These are phyloP conservation scores for Ypsolopha sequella DNA, from an alignment of 2,888 invertebrate species.

Conservation along the genomic window DNA sequence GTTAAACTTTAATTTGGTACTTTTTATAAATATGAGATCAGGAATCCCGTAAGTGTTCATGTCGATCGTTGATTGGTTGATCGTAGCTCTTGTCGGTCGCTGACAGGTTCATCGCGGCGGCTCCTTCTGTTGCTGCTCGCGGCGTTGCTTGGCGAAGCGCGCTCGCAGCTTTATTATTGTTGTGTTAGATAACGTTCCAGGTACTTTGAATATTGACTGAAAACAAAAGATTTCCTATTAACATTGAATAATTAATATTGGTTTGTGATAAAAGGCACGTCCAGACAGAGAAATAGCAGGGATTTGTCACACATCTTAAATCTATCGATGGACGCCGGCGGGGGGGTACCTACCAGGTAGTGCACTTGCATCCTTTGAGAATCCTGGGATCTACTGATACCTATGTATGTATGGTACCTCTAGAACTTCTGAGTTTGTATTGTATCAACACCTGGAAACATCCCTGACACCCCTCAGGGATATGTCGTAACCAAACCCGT, in stretches of 20 bases:
- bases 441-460: no score
- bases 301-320: no score
- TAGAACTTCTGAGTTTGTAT: no score
- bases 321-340: no score
- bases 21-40: conserved; percentile 39
- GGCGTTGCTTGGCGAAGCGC: conserved; percentile 66
- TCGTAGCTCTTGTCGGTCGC: background rate
- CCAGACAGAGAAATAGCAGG: background rate
- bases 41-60: conserved; percentile 13
- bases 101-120: conserved; percentile 35
- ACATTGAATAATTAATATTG: background rate
- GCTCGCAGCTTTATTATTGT: conserved; percentile 74
- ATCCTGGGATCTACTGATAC: no score
- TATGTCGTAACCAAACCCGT: no score
- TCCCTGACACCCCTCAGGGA: no score
- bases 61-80: background rate
- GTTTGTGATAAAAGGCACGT: conserved; percentile 4
- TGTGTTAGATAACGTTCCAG: conserved; percentile 79
- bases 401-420: no score
- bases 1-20: background rate
- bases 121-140: conserved; percentile 59
- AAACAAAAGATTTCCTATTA: conserved; percentile 40
- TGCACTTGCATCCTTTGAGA: no score
- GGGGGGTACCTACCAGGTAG: no score
- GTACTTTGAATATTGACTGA: conserved; percentile 85